These are phyloP conservation scores for Macroglossus sobrinus DNA, from an alignment of 2,113 vertebrate genomes.

Conservation along the genomic window DNA sequence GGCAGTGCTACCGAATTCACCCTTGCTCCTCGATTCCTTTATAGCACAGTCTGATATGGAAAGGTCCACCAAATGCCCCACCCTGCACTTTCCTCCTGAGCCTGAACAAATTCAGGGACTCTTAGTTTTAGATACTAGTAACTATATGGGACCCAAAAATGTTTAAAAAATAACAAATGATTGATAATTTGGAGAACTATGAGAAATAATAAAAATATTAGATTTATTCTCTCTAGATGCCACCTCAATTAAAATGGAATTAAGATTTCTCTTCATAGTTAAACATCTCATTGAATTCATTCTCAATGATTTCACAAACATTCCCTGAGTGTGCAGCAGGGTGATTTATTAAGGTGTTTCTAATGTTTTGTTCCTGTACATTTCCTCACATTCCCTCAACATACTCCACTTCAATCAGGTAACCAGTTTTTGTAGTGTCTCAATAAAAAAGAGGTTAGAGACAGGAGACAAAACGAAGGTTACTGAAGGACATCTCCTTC, in stretches of 20 bases:
- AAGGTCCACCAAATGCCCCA: not conserved
- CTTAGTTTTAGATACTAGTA: not conserved
- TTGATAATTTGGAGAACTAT: not conserved
- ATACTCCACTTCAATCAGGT: not conserved
- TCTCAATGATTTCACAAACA: not conserved
- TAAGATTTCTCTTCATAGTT: not conserved
- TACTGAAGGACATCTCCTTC: not conserved
- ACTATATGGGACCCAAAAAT: not conserved
- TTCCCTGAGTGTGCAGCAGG: not conserved
- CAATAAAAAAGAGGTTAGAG: not conserved
- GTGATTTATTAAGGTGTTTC: not conserved
- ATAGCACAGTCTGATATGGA: not conserved
- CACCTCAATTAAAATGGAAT: conserved; percentile 1
- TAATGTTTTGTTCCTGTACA: not conserved
- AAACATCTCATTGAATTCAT: not conserved
- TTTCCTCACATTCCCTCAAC: not conserved
- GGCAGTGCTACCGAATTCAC: not conserved
- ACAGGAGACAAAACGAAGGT: not conserved
- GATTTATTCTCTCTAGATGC: not conserved
- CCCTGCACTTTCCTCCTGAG: not conserved
- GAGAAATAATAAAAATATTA: not conserved
- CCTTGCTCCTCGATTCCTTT: not conserved
- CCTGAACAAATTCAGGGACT: not conserved
- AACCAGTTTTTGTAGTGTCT: not conserved
- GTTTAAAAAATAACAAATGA: not conserved